Conservation (phyloP, 2,888 invertebrate species). For the Vandiemenella viatica region DNA sequence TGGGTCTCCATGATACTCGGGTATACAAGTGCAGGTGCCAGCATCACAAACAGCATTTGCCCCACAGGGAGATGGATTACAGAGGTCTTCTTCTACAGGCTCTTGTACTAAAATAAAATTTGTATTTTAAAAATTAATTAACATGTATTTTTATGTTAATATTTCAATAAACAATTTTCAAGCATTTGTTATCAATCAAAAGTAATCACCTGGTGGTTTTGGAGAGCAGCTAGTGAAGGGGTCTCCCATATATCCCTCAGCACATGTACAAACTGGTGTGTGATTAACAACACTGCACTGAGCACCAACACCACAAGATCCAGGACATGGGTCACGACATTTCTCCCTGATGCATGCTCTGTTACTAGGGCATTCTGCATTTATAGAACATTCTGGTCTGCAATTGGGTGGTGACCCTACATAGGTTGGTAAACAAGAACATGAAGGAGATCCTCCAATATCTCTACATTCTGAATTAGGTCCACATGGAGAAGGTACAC, state of each 20-base stretch:
- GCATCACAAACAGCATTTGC: slow-evolving; percentile 43
- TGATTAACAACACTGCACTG: slow-evolving; percentile 60
- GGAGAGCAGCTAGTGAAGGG: slow-evolving; percentile 53
- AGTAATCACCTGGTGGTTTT: slow-evolving; percentile 33
- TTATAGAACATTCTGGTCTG: slow-evolving; percentile 56
- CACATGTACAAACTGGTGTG: slow-evolving; percentile 60
- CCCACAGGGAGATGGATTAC: slow-evolving; percentile 57
- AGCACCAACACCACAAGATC: slow-evolving; percentile 57
- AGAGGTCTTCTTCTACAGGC: slow-evolving; percentile 40
- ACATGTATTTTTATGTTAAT: background rate
- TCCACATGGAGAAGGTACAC: slow-evolving; percentile 65
- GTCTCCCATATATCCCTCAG: slow-evolving; percentile 55
- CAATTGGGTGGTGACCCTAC: slow-evolving; percentile 37
- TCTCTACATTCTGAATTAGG: slow-evolving; percentile 50
- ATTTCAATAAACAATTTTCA: background rate
- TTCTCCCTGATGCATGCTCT: slow-evolving; percentile 56
- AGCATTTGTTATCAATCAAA: too few relatives aligned
- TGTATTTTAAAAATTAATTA: slow-evolving; percentile 19
- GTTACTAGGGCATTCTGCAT: slow-evolving; percentile 55
- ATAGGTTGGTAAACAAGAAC: slow-evolving; percentile 27
- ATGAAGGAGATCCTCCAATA: slow-evolving; percentile 21
- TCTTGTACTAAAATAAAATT: slow-evolving; percentile 26
- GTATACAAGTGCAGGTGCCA: slow-evolving; percentile 35
- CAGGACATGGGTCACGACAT: slow-evolving; percentile 62
- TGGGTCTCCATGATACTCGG: slow-evolving; percentile 30